A percentile compares a stretch with the other conserved stretches of the same genome.
Evolutionary conservation across 2,888 invertebrate species (phyloP).

Genomic region (Euproctis similis): DNA sequence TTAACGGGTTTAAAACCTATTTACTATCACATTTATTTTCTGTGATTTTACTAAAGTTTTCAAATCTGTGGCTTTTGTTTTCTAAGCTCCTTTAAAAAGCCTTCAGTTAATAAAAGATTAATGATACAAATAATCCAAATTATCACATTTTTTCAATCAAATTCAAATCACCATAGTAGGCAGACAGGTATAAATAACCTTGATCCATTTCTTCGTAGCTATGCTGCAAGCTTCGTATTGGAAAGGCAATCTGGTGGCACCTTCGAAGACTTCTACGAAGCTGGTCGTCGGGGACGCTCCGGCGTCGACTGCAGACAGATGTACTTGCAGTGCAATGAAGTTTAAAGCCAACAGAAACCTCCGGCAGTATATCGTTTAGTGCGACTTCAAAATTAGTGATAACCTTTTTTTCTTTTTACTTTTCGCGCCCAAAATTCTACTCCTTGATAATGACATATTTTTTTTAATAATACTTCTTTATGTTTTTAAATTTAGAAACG

Average conservation of each 20-base stretch:
- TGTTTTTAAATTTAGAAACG: too few relatives aligned
- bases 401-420: conserved; percentile 21
- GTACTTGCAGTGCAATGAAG: conserved; percentile 92
- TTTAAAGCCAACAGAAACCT: conserved; percentile 66
- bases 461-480: too few relatives aligned
- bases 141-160: too few relatives aligned
- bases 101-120: too few relatives aligned
- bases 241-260: conserved; percentile 84
- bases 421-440: conserved; percentile 18
- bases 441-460: conserved; percentile 12
- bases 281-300: conserved; percentile 88
- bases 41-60: too few relatives aligned
- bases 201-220: conserved; percentile 67
- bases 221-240: conserved; percentile 89
- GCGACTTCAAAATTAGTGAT: conserved; percentile 28
- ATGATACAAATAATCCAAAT: too few relatives aligned
- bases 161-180: neutral
- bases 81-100: too few relatives aligned
- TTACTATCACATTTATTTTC: too few relatives aligned
- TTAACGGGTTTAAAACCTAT: too few relatives aligned
- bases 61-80: too few relatives aligned
- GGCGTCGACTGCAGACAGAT: conserved; percentile 90
- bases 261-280: conserved; percentile 89
- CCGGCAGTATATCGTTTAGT: conserved; percentile 26
- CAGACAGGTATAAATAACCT: neutral